phyloP scores from a whole-genome alignment of 2,888 invertebrate genomes.

The Ganaspis brasiliensis region DNA sequence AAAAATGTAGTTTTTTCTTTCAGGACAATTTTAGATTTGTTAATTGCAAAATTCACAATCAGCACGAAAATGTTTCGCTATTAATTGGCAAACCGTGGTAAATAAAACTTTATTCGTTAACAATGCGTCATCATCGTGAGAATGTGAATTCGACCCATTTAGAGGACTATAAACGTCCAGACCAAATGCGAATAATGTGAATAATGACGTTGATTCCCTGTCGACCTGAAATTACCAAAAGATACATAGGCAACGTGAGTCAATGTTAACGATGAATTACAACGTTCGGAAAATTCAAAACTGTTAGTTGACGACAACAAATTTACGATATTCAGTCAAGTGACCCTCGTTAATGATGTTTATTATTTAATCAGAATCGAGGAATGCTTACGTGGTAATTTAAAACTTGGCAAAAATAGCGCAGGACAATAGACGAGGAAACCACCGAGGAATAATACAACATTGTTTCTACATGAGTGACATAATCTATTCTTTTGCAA shows the following conservation, averaged over 20 bases:
- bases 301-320: not conserved
- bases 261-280: conserved; percentile 34
- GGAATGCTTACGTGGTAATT: not conserved
- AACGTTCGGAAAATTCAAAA: conserved; percentile 19
- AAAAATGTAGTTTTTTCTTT: no score
- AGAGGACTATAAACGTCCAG: conserved; percentile 39
- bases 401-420: not conserved
- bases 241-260: conserved; percentile 24
- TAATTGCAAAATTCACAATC: no score
- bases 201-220: conserved; percentile 43
- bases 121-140: conserved; percentile 38
- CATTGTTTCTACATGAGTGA: not conserved
- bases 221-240: conserved; percentile 27
- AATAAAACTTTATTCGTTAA: conserved; percentile 30
- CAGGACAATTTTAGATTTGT: no score
- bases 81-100: conserved; percentile 1
- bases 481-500: not conserved
- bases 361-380: not conserved
- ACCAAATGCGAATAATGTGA: conserved; percentile 34
- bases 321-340: not conserved
- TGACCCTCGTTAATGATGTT: not conserved
- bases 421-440: not conserved
- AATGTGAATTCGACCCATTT: conserved; percentile 33
- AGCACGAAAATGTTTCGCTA: not conserved
- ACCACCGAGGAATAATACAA: not conserved